Evolutionary conservation across 2,888 invertebrate species (phyloP).

Genomic region (Metopia argyrocephala): DNA sequence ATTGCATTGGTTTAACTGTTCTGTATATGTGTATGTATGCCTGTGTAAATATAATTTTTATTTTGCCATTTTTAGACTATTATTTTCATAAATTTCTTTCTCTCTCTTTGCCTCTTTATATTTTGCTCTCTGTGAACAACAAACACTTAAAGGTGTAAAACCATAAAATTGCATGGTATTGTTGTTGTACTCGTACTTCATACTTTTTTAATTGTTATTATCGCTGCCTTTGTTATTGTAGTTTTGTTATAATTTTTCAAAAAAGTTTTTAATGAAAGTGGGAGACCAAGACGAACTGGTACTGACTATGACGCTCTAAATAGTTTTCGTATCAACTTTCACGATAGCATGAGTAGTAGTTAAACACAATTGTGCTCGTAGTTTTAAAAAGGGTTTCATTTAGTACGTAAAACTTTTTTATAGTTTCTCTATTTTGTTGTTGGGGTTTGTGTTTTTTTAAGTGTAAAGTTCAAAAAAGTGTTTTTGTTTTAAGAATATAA

Average conservation of each 20-base stretch:
- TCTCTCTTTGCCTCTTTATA: not conserved
- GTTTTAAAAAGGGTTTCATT: too few relatives aligned
- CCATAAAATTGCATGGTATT: slow-evolving; percentile 47
- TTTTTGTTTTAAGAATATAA: too few relatives aligned
- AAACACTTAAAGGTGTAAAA: slow-evolving; percentile 58
- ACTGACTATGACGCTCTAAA: not conserved
- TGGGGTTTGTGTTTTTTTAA: too few relatives aligned
- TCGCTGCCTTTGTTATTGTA: not conserved
- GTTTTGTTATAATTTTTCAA: not conserved
- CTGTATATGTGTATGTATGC: slow-evolving; percentile 7
- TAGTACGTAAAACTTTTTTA: too few relatives aligned
- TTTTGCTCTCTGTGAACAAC: slow-evolving; percentile 20
- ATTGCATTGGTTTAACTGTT: not conserved
- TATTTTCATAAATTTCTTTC: not conserved
- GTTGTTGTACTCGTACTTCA: slow-evolving; percentile 21
- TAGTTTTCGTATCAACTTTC: too few relatives aligned
- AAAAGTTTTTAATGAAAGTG: slow-evolving; percentile 26
- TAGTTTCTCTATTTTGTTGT: too few relatives aligned
- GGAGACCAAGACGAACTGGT: slow-evolving; percentile 13
- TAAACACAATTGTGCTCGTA: too few relatives aligned
- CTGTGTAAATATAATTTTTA: not conserved
- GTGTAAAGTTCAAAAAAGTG: too few relatives aligned
- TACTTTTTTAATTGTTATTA: slow-evolving; percentile 10
- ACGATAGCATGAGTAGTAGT: too few relatives aligned
- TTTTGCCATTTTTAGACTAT: slow-evolving; percentile 4